Conservation (phyloP, 2,888 invertebrate genomes). For the Drosophila kanekoi region DNA sequence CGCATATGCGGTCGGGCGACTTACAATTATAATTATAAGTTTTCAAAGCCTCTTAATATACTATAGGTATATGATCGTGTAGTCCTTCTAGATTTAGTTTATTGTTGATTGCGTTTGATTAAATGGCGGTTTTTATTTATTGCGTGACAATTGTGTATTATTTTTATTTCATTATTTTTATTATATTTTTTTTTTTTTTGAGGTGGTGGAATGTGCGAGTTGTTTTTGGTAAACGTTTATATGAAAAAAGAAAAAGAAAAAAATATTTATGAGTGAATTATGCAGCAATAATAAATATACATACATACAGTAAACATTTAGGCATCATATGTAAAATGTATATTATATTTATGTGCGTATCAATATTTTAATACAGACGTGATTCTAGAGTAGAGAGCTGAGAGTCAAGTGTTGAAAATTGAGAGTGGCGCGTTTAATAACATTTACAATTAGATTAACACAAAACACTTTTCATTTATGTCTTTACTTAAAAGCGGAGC, state of each 20-base stretch:
- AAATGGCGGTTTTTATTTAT: constrained; percentile 40
- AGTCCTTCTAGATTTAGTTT: constrained; percentile 51
- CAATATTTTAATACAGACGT: constrained; percentile 47
- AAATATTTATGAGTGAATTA: constrained; percentile 84
- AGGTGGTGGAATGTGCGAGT: constrained; percentile 81
- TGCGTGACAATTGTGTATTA: constrained; percentile 50
- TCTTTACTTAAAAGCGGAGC: constrained; percentile 48
- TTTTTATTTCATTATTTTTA: constrained; percentile 21
- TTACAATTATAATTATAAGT: constrained; percentile 37
- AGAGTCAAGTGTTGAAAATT: constrained; percentile 17
- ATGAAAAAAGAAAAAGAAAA: constrained; percentile 84
- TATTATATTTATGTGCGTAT: constrained; percentile 42
- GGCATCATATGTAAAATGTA: constrained; percentile 66
- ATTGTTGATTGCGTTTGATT: constrained; percentile 44
- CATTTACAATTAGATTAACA: constrained; percentile 61
- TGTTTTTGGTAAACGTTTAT: constrained; percentile 78
- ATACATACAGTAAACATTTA: constrained; percentile 80
- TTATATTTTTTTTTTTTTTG: constrained; percentile 50
- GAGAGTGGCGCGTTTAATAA: constrained; percentile 26
- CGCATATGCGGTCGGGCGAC: constrained; percentile 35
- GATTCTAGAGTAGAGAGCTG: constrained; percentile 33
- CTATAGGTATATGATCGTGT: constrained; percentile 45
- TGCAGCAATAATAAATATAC: constrained; percentile 84
- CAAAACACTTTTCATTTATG: constrained; percentile 52
- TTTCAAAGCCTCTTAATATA: constrained; percentile 49